phyloP scores from a whole-genome alignment of 2,797 vertebrate genomes.

The Lepidocolaptes lacrymiger region DNA sequence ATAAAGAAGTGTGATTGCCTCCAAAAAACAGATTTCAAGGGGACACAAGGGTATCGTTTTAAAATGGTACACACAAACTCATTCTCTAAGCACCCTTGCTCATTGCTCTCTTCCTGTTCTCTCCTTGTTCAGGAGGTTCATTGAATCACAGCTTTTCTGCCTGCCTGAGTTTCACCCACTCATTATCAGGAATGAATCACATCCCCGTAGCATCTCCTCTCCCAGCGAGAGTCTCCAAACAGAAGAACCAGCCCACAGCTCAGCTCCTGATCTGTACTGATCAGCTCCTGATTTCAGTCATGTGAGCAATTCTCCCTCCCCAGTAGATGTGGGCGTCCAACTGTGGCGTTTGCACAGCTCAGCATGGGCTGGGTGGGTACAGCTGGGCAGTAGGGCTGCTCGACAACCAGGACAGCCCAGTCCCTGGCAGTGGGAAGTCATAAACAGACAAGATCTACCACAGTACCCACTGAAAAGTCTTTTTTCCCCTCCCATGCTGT shows the following conservation, averaged over 20 bases:
- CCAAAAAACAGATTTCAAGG: not conserved
- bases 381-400: not conserved
- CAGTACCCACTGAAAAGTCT: not conserved
- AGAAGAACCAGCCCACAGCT: constrained; percentile 41
- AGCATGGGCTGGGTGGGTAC: not conserved
- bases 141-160: constrained; percentile 54
- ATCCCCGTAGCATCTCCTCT: constrained; percentile 23
- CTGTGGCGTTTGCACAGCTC: not conserved
- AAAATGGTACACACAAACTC: not conserved
- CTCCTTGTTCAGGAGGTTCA: constrained; percentile 18
- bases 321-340: not conserved
- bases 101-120: not conserved
- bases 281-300: constrained; percentile 34
- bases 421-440: not conserved
- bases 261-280: constrained; percentile 9
- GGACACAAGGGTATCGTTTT: not conserved
- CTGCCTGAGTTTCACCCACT: constrained; percentile 40
- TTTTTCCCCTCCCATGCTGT: not conserved
- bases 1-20: not conserved
- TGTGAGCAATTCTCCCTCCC: not conserved
- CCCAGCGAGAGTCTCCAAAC: constrained; percentile 30
- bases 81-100: not conserved
- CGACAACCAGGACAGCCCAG: not conserved
- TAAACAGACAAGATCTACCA: not conserved
- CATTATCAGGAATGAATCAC: constrained; percentile 47